Base-by-base conservation (phyloP, 2,113 vertebrate species). In the Pachypanchax playfairii region DNA sequence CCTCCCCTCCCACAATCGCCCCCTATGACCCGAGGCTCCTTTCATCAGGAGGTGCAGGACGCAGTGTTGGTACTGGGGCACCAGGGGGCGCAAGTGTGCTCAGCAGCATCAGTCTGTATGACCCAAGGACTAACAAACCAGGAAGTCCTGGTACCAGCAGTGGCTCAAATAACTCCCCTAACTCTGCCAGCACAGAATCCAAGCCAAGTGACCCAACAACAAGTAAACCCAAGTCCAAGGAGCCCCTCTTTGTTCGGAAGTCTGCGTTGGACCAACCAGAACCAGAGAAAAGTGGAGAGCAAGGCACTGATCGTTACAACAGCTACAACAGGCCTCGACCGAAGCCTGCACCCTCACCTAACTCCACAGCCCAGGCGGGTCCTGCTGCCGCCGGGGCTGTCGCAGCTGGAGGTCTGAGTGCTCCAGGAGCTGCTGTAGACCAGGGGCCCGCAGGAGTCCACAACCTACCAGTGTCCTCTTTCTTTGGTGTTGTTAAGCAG, bases 301-400 rank as follows among this genome's bases (percentile, higher is more conserved):
- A 89, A 0, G 73, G 88, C 15, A 93, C 94, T 0, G 95, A 98
- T 85, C 85, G 95, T 3, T 97, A 98, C 82, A 98, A 97, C 85
- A 98, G 96, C 49, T 98, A 98, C 24, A 98, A 97, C 79, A 60
- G 96, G 10, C 96, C 95, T 0, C 89, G 96, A 0, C 91, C 95
- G 31, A 97, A 96, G 70, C 66, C 91, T 0, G 26, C 93, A 0
- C 81, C 91, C 0, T 77, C 93, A 22, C 82, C 93, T 0, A 81
- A 86, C 15, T 39, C 88, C 15, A 39, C 70, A 0, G 63, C 70
- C 8, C 73, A 80, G n/a, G 70, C 73, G 7, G 91, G 82, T 1
- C 1, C 81, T 0, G 18, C 82, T 0, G 56, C 88, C 0, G 7
- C 47, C 0, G 36, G 80, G 0, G 18, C 82, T 0, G 56, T 88